Base-by-base conservation (phyloP, 1,140 invertebrate genomes). In the Anoplolepis gracilipes region DNA sequence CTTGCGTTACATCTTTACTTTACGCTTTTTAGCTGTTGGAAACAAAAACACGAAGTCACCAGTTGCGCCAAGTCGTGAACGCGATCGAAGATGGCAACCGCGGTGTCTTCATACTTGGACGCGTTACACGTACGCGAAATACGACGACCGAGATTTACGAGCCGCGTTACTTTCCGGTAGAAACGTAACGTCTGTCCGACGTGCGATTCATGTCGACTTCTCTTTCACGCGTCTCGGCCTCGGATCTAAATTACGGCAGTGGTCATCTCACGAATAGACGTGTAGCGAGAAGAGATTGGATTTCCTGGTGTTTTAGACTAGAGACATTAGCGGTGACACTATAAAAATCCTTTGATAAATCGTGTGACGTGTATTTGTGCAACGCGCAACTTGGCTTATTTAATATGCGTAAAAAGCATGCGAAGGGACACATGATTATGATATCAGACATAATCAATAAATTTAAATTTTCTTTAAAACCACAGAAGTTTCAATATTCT, bases 41-140 rank as follows among this genome's bases (percentile, higher is more conserved):
- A 42, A 36, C 13, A 10, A 49, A 67, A 53, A 19, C 76, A 39
- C 61, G 76, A 67, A 30, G 76, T 78, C 62, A 79, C 76, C 62
- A 69, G 62, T 79, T 79, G 76, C 76, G 62, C 42, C 61, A 67
- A 55, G 22, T 22, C 30, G 76, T 62, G 67, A 78, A 78, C 67
- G 62, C 42, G 30, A 55, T 78, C 67, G 42, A 55, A 79, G 42
- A 13, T 62, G 62, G 22, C 64, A 39, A 49, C n/a, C n/a, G 6
- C 11, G n/a, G n/a, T 36, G 64, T 55, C 42, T 30, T 79, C 62
- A 39, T 65, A 30, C 62, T 53, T 22, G 42, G 16, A 42, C 42
- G 7, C 39, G 42, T 46, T 59, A 19, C 62, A 70, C 16, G 67
- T 69, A 69, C 30, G 61, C n/a, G 28, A 78, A 78, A 65, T 46